Evolutionary conservation across 2,888 invertebrate genomes (phyloP), one percentile per base, ranked within the genome.

Genomic region (Tipula lateralis): DNA sequence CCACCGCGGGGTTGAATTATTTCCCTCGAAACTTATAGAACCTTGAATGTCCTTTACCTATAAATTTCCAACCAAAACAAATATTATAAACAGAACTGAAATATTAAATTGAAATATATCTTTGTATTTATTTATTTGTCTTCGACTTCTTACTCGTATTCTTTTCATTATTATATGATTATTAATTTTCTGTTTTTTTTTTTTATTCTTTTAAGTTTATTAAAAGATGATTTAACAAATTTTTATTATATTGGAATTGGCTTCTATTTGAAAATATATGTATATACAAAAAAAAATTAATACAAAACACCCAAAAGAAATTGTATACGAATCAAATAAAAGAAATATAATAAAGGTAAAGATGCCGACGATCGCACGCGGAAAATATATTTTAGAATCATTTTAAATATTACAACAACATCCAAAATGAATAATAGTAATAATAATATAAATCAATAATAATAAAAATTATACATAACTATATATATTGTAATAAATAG

Each of bases 151-250:
- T 66, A 66, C 24, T 66, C 66, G 24, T 66, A 66, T 24, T 66
- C 66, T 66, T 44, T 44, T 44, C 24, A 66, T 66, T 66, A 24
- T 66, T 66, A n/a, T n/a, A 66, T 24, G 66, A 24, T 66, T 66
- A 66, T 66, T 66, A 66, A 66, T 66, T 66, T 66, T 66, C 24
- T 66, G 19, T 66, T 66, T 24, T 66, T 66, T 66, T 66, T n/a
- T 66, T 66, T 66, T 66, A 24, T 66, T 66, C 66, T 66, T 66
- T 66, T 66, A 66, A 66, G 66, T 66, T 66, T 66, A 66, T 66
- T 66, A 66, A 66, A 66, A 66, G 66, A 66, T 66, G 66, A 66
- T 66, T 66, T 66, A 66, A 66, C 66, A 66, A 66, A 66, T 66
- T 66, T 66, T 66, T 66, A 66, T 66, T 66, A 66, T 66, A 66